These are phyloP conservation scores for Hydropsyche betteni DNA, from an alignment of 2,888 invertebrate genomes.

Conservation along the genomic window DNA sequence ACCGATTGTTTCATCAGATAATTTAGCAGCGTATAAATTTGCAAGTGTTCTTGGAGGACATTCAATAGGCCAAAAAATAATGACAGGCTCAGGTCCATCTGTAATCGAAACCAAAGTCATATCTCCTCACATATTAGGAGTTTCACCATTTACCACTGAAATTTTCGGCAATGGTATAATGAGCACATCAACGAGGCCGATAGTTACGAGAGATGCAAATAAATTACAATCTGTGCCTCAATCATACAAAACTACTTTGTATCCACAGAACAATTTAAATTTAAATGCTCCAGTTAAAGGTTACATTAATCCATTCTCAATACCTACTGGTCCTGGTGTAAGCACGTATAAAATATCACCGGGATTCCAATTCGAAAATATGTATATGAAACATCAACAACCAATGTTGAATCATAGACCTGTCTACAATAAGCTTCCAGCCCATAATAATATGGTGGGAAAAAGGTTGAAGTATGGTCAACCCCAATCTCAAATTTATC, in stretches of 20 bases:
- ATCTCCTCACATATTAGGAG: conserved; percentile 58
- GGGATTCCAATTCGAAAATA: conserved; percentile 49
- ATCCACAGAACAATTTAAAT: conserved; percentile 56
- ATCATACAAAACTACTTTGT: conserved; percentile 61
- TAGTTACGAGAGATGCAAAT: conserved; percentile 59
- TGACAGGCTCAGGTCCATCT: conserved; percentile 37
- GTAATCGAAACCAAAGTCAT: conserved; percentile 46
- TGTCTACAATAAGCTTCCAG: conserved; percentile 59
- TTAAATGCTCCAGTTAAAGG: conserved; percentile 63
- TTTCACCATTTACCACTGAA: conserved; percentile 59
- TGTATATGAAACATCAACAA: conserved; percentile 61
- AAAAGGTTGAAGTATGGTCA: conserved; percentile 58
- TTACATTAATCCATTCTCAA: conserved; percentile 62
- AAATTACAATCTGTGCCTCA: conserved; percentile 65
- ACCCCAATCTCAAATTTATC: conserved; percentile 58
- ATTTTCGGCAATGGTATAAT: conserved; percentile 53
- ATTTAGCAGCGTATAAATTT: conserved; percentile 58
- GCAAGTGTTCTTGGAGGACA: conserved; percentile 57
- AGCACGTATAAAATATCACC: conserved; percentile 58
- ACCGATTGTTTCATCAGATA: conserved; percentile 64
- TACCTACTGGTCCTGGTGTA: conserved; percentile 56
- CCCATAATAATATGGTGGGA: conserved; percentile 46
- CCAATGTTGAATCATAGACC: conserved; percentile 60
- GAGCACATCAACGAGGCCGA: conserved; percentile 61
- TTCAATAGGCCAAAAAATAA: conserved; percentile 40